phyloP scores from a whole-genome alignment of 2,888 invertebrate species.

The Caenorhabditis parvicauda region DNA sequence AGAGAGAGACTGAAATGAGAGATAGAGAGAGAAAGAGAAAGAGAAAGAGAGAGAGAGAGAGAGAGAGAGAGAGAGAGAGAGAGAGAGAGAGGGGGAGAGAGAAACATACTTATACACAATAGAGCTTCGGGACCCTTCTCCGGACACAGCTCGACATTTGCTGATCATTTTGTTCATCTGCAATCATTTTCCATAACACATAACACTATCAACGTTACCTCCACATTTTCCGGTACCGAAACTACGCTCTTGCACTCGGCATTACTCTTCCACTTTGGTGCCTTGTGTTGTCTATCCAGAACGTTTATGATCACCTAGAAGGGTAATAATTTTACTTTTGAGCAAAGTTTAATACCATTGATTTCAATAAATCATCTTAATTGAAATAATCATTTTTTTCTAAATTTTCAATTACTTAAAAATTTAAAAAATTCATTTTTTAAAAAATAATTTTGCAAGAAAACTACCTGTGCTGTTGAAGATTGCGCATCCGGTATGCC shows the following conservation, averaged over 20 bases:
- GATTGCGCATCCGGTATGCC: slow-evolving; percentile 71
- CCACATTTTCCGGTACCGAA: slow-evolving; percentile 47
- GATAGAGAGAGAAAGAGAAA: too few relatives aligned
- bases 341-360: not conserved
- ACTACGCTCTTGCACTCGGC: slow-evolving; percentile 40
- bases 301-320: slow-evolving; percentile 33
- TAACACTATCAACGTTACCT: slow-evolving; percentile 5
- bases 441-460: too few relatives aligned
- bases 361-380: not conserved
- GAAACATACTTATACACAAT: slow-evolving; percentile 51
- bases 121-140: slow-evolving; percentile 34
- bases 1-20: too few relatives aligned
- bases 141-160: slow-evolving; percentile 49
- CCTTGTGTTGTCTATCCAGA: slow-evolving; percentile 44
- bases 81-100: too few relatives aligned
- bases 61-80: not conserved
- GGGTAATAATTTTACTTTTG: not conserved
- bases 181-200: not conserved
- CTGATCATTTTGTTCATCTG: slow-evolving; percentile 52
- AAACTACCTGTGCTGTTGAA: slow-evolving; percentile 77
- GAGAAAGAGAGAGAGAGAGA: too few relatives aligned
- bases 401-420: too few relatives aligned
- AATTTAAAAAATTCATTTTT: too few relatives aligned
- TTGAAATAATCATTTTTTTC: slow-evolving; percentile 61
- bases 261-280: slow-evolving; percentile 54